A percentile compares a stretch with the other conserved stretches of the same genome.
phyloP scores from a whole-genome alignment of 2,888 invertebrate species.

The Callosobruchus maculatus region DNA sequence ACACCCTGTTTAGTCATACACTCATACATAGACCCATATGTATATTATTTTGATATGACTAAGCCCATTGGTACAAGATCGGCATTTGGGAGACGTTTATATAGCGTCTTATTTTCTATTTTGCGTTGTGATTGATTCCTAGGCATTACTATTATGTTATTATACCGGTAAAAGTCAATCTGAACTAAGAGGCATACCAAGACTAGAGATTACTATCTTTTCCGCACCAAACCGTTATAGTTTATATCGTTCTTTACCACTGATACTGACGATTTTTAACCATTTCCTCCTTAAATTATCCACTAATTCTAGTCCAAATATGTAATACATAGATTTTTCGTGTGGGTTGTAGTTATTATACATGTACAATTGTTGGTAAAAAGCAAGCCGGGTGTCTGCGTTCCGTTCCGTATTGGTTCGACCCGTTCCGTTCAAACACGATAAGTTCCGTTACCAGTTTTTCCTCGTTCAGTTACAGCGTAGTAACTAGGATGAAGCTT shows the following conservation, averaged over 20 bases:
- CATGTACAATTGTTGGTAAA: conserved; percentile 56
- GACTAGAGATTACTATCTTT: conserved; percentile 42
- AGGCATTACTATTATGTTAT: too few species aligned
- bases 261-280: conserved; percentile 51
- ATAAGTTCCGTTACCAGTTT: conserved; percentile 35
- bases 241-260: conserved; percentile 50
- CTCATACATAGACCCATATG: too few species aligned
- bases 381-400: conserved; percentile 48
- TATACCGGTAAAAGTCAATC: not conserved
- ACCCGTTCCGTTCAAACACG: conserved; percentile 31
- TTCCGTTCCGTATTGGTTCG: conserved; percentile 36
- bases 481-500: not conserved
- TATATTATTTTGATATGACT: too few species aligned
- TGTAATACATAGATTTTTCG: conserved; percentile 54
- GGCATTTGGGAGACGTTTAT: too few species aligned
- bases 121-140: too few species aligned
- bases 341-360: conserved; percentile 55
- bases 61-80: too few species aligned
- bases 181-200: not conserved
- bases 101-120: too few species aligned
- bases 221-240: conserved; percentile 52
- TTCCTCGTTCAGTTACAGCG: not conserved
- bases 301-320: conserved; percentile 51
- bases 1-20: too few species aligned
- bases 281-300: conserved; percentile 49